Base-by-base conservation (phyloP, 1,140 invertebrate genomes). In the Sweltsa coloradensis region DNA sequence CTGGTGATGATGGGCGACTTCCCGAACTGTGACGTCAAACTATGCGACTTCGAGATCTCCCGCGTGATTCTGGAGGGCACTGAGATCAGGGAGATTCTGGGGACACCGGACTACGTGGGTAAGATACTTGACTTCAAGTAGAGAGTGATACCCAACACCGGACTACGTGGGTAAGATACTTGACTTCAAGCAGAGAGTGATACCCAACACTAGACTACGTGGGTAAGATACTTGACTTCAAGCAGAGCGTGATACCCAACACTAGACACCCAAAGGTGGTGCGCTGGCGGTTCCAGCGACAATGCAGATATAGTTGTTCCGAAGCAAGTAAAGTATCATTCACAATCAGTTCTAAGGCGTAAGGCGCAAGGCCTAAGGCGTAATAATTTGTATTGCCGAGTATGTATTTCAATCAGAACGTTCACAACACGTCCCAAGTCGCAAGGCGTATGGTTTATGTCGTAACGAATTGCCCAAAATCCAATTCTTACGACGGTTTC, bases 21-120 rank as follows among this genome's bases (percentile, higher is more conserved):
- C 58, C 81, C 81, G 1, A 66, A 78, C 29, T 79, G 79, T 47
- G 72, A 81, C 49, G 73, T 85, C 6, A 85, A 86, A 60, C 66
- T 86, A 0, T 86, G 83, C 62, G 83, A 86, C 61, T 81, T 85
- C 51, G 82, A 84, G 55, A 81, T 85, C 42, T 83, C 82, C 0
- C 68, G 81, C 52, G 69, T 80, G 3, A 70, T 85, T 26, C 66
- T 77, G 23, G 72, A 77, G 21, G 78, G 76, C 5, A 70, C 74
- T 31, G 81, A 84, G 57, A 73, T 85, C 13, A 60, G 81, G 13
- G 83, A 85, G 58, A 83, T 85, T 39, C 69, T 85, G n/a, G 83
- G 83, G 13, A 86, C 83, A 14, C 81, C 81, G 2, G 83, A 85
- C 63, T 47, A 47, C 18, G 46, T 47, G n/a, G 46, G 46, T 47